Evolutionary conservation across 2,888 invertebrate genomes (phyloP).

Genomic region (Drosophila aldrichi): DNA sequence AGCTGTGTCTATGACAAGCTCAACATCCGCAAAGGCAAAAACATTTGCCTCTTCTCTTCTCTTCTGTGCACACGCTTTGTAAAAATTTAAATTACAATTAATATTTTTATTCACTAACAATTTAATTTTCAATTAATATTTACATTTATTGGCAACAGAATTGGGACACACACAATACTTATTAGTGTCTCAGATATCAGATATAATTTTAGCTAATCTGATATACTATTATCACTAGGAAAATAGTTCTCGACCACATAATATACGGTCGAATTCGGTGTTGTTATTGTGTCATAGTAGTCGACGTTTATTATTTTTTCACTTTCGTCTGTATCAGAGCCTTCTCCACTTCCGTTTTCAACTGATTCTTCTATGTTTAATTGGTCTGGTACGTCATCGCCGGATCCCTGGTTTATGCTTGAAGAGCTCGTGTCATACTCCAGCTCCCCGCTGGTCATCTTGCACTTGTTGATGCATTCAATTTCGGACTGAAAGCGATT

Average conservation of each 20-base stretch:
- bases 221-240: too few species aligned
- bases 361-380: too few species aligned
- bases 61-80: background rate
- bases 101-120: background rate
- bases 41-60: slow-evolving; percentile 20
- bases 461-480: slow-evolving; percentile 34
- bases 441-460: background rate
- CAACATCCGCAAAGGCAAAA: slow-evolving; percentile 63
- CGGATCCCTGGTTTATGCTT: too few species aligned
- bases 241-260: accelerated
- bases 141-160: background rate
- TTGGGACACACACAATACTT: background rate
- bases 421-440: background rate
- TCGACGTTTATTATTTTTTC: background rate
- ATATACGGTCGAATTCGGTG: too few species aligned
- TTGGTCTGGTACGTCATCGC: too few species aligned
- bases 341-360: too few species aligned
- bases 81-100: background rate
- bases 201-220: too few species aligned
- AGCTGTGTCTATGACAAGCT: slow-evolving; percentile 18
- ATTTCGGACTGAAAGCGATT: slow-evolving; percentile 40
- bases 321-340: accelerated
- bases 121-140: background rate
- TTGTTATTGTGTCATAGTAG: background rate
- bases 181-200: too few species aligned